These are phyloP conservation scores for Theonella swinhoei DNA, from an alignment of 37 sponge, comb jelly and placozoan genomes.

Conservation along the genomic window DNA sequence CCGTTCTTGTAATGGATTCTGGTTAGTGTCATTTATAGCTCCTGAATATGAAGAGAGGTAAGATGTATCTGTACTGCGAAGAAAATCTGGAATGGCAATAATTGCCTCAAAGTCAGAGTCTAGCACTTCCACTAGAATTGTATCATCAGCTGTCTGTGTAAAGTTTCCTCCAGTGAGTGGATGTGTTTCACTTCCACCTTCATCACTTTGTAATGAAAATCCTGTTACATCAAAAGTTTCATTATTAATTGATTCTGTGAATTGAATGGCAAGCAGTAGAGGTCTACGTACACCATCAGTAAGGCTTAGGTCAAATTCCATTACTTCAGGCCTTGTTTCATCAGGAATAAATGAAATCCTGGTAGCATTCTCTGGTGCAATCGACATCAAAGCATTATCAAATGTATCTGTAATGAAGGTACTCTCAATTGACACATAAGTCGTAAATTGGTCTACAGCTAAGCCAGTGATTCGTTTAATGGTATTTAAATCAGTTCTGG, in stretches of 20 bases:
- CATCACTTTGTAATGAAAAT: slow-evolving; percentile 57
- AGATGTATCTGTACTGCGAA: slow-evolving; percentile 35
- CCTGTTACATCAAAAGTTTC: slow-evolving; percentile 47
- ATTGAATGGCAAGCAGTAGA: slow-evolving; percentile 65
- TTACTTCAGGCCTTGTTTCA: slow-evolving; percentile 57
- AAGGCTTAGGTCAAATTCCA: slow-evolving; percentile 78
- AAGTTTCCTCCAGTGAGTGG: slow-evolving; percentile 48
- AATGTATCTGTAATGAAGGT: slow-evolving; percentile 65
- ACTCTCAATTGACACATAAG: slow-evolving; percentile 50
- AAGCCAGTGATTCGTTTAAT: slow-evolving; percentile 56
- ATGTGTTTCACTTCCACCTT: neutral
- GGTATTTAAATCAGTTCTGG: slow-evolving; percentile 64
- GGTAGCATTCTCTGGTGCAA: slow-evolving; percentile 36
- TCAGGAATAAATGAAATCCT: slow-evolving; percentile 53
- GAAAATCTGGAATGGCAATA: slow-evolving; percentile 46
- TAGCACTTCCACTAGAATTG: slow-evolving; percentile 61
- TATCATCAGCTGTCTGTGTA: slow-evolving; percentile 44
- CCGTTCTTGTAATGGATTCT: slow-evolving; percentile 18
- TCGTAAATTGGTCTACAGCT: slow-evolving; percentile 30
- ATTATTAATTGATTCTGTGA: slow-evolving; percentile 78
- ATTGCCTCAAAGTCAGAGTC: slow-evolving; percentile 70
- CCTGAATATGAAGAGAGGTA: slow-evolving; percentile 61
- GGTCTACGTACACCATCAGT: slow-evolving; percentile 71
- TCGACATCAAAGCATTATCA: slow-evolving; percentile 29
- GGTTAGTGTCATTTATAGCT: slow-evolving; percentile 53